Conservation (phyloP, 2,113 vertebrate genomes). For the Hyperopisus bebe region DNA sequence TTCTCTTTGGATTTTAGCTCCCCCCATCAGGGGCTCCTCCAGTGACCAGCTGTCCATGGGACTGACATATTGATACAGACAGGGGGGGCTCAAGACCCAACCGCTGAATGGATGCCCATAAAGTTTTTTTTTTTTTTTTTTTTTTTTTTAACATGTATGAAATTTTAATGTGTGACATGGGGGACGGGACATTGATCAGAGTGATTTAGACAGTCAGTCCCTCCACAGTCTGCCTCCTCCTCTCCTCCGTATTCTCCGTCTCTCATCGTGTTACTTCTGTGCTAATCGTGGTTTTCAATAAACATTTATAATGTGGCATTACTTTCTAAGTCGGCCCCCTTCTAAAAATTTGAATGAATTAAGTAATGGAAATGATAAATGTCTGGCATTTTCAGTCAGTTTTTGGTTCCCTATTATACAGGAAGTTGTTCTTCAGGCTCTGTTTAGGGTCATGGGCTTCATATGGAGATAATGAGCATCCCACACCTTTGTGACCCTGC, state of each 20-base stretch:
- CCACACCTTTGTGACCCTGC: background rate
- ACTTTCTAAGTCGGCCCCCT: background rate
- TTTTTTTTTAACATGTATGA: background rate
- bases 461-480: background rate
- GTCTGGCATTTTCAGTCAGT: background rate
- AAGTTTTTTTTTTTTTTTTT: background rate
- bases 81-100: background rate
- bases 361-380: background rate
- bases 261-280: background rate
- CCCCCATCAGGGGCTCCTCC: background rate
- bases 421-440: background rate
- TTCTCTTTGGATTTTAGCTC: background rate
- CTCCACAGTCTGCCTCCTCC: background rate
- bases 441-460: background rate
- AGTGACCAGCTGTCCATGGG: background rate
- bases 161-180: background rate
- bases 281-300: background rate
- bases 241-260: background rate
- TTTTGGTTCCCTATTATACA: background rate
- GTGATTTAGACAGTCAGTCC: background rate
- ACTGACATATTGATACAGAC: conserved; percentile 2
- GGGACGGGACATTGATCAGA: conserved; percentile 2
- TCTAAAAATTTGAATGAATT: background rate
- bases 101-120: background rate
- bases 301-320: background rate